Conservation (phyloP, 2,797 vertebrate genomes). For the Chaunax sp. region DNA sequence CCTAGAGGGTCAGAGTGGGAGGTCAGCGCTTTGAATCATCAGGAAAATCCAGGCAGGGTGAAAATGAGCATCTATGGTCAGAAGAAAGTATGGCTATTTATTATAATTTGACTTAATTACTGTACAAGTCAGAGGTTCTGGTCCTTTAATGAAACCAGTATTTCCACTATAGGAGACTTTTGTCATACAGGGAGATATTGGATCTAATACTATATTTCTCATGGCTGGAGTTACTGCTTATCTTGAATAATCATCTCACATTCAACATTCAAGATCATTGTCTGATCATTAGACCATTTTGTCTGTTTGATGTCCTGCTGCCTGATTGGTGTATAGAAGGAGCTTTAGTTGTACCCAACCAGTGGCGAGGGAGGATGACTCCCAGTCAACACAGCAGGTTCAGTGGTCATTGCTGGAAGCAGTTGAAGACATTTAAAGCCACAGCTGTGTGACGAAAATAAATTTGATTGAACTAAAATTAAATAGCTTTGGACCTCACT, state of each 20-base stretch:
- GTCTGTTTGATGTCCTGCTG: background rate
- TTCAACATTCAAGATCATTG: background rate
- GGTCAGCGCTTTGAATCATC: slow-evolving; percentile 7
- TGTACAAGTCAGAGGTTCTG: background rate
- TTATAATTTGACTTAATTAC: background rate
- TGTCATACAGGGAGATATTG: background rate
- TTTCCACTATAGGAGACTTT: background rate
- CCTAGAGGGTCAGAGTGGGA: slow-evolving; percentile 1
- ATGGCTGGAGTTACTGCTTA: too few relatives aligned
- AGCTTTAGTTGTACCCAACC: background rate
- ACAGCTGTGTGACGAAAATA: too few relatives aligned
- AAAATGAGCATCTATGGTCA: background rate
- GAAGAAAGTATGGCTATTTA: background rate
- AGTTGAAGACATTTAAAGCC: background rate
- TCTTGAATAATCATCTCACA: too few relatives aligned
- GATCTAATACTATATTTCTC: background rate
- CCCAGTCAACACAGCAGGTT: too few relatives aligned
- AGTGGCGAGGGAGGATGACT: too few relatives aligned
- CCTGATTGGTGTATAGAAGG: too few relatives aligned
- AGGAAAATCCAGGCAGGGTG: background rate
- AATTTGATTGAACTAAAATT: too few relatives aligned
- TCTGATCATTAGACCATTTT: background rate
- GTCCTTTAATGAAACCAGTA: background rate
- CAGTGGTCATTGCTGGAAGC: background rate
- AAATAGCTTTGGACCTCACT: too few relatives aligned